Base-by-base conservation (phyloP, 2,113 vertebrate genomes). In the Strix aluco region DNA sequence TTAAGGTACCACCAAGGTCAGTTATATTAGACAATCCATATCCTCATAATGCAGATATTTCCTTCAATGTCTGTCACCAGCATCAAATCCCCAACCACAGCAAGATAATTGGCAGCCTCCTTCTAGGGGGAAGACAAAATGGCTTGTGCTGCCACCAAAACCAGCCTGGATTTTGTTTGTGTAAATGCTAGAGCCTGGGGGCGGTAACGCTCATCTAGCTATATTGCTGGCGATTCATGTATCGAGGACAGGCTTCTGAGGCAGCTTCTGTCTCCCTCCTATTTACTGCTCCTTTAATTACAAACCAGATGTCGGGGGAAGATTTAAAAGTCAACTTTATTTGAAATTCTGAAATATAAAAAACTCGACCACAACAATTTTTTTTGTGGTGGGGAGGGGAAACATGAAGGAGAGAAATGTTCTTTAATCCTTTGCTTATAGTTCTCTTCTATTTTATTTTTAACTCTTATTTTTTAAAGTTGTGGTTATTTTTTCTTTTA, bases 341-440 rank as follows among this genome's bases (percentile, higher is more conserved):
- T 94, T 89, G 95, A 92, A 97, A 96, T 87, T 72, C 58, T 69
- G 78, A 89, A 93, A 73, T 47, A 85, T 19, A 87, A 89, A 94
- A 96, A 94, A 89, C 40, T 87, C 7, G 8, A 85, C 94, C 88
- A 92, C 92, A 92, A 79, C 12, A 4, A 29, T 36, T 94, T 95
- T 85, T 87, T 93, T 88, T 97, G 91, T 96, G 92, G 92, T 72
- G 73, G 77, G 61, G 54, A 92, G 73, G 65, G 78, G 32, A 96
- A 95, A 97, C 80, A 94, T 94, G 94, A 97, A 96, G 92, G 83
- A 69, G 40, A 94, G 81, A 94, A 95, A 92, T 38, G 13, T 75
- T 77, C 97, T 97, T 97, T 97, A 94, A 95, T 96, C 91, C 61
- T 94, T 65, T 82, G 57, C 91, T 95, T 89, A 91, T 82, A 95